Base-by-base conservation (phyloP, 2,888 invertebrate genomes). In the Papilio elwesi region DNA sequence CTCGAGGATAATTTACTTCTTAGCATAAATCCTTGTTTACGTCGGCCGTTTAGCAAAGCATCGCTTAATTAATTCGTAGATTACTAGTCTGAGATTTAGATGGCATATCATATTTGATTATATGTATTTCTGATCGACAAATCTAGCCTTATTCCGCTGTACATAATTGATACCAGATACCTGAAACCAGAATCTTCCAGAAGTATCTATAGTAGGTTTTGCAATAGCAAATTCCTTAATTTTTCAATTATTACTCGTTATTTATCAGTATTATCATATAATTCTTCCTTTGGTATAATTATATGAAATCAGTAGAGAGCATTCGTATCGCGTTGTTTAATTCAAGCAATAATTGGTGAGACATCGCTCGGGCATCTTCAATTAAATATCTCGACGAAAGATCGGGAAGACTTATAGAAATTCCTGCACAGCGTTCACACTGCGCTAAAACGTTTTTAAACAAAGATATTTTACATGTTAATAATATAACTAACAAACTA, bases 301-400 rank as follows among this genome's bases (percentile, higher is more conserved):
- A 52, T 38, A 65, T 49, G 7, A 51, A 66, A 53, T 67, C 63
- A 47, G 48, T n/a, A 62, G 26, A n/a, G 26, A 16, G 16, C 38
- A 38, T 68, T 62, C 59, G n/a, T 16, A 38, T 59, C 8, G 59
- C 52, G 16, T 43, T 70, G 63, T 73, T 52, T 69, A 12, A 66
- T 64, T 43, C 68, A 53, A 62, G 69, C 51, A 76, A 78, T 78
- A 79, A 78, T 78, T 77, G 76, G 71, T 70, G 67, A 77, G 74
- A 74, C 75, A 72, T 71, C 68, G 63, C 62, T 68, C 38, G 65
- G 72, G 72, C 59, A 73, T 74, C 75, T 77, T 76, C 80, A 81
- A 82, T 81, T 82, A 81, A 80, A 82, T 79, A 76, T 75, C 77
- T 73, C 71, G 73, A 57, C 68, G 68, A 68, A 78, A 80, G 78